Conservation (phyloP, 1,140 invertebrate species). For the Drosophila oshimai region DNA sequence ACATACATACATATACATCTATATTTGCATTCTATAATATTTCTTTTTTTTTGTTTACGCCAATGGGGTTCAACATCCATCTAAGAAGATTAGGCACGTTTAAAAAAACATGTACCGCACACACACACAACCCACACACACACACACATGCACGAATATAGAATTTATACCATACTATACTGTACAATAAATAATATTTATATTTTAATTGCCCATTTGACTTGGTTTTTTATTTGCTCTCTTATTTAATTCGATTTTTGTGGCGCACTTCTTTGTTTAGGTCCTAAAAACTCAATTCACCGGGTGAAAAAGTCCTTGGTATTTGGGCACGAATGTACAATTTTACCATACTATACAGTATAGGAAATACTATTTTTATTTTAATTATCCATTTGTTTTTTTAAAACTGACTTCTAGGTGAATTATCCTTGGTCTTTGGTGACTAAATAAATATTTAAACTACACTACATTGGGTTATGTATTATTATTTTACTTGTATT, state of each 20-base stretch:
- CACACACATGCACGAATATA: constrained; percentile 11
- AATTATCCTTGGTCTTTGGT: no score
- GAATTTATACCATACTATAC: constrained; percentile 20
- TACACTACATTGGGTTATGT: no score
- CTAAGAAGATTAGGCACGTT: constrained; percentile 64
- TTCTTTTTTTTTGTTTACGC: constrained; percentile 67
- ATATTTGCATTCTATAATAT: constrained; percentile 34
- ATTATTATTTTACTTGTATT: no score
- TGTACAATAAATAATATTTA: constrained; percentile 56
- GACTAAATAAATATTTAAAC: no score
- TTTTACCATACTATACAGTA: no score
- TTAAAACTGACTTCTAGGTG: no score
- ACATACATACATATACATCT: constrained; percentile 11
- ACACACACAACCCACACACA: constrained; percentile 16
- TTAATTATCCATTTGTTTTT: not conserved
- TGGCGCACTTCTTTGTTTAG: not conserved
- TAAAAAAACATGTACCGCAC: constrained; percentile 37
- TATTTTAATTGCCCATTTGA: constrained; percentile 52
- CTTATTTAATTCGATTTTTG: not conserved
- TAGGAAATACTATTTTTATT: not conserved
- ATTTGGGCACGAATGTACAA: no score
- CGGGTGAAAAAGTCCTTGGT: no score
- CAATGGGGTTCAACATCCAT: constrained; percentile 75
- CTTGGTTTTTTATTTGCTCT: constrained; percentile 23
- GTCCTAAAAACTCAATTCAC: not conserved